Base-by-base conservation (phyloP, 2,888 invertebrate species). In the Ditula angustiorana region DNA sequence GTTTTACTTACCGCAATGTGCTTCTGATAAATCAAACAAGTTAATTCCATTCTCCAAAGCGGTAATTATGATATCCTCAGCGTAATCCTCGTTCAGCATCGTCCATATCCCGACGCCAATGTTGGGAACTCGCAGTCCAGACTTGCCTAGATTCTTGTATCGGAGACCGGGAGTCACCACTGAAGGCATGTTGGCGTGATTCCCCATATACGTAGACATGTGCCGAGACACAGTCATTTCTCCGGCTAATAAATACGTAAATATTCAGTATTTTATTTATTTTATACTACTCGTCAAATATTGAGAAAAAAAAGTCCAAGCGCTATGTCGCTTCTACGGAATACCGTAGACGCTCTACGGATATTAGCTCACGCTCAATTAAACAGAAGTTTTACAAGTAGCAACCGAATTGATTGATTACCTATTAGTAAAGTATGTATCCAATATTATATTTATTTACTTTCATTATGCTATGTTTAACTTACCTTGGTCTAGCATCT, bases 1-100 rank as follows among this genome's bases (percentile, higher is more conserved):
- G 35, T 19, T 37, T 90, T 11, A 94, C 83, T 83, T 81, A 95
- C 95, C 95, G 77, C 96, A 97, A 88, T 97, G 97, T 11, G 98
- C 98, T 89, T 99, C 99, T 11, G 98, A 98, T 66, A 99, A 94
- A 90, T 99, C 99, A 89, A 99, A 99, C 66, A 99, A 94, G 88
- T 99, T 99, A 80, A 99, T 98, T 61, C 99, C 99, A 83, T 97
- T 97, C 82, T 99, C 99, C 79, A 99, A 96, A 37, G 99, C 99
- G 70, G 98, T 94, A 76, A 97, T 96, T 47, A 99, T 94, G 68
- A 99, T 96, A 73, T 98, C 97, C 87, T 99, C 99, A 2, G 98
- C 97, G 78, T 96, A 95, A 72, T 97, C 97, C 82, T 97, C 97
- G 72, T 95, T 95, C 66, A 96, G 94, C 69, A 97, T 97, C 23